Evolutionary conservation across 2,113 vertebrate species (phyloP).

Genomic region (Cynoglossus semilaevis): DNA sequence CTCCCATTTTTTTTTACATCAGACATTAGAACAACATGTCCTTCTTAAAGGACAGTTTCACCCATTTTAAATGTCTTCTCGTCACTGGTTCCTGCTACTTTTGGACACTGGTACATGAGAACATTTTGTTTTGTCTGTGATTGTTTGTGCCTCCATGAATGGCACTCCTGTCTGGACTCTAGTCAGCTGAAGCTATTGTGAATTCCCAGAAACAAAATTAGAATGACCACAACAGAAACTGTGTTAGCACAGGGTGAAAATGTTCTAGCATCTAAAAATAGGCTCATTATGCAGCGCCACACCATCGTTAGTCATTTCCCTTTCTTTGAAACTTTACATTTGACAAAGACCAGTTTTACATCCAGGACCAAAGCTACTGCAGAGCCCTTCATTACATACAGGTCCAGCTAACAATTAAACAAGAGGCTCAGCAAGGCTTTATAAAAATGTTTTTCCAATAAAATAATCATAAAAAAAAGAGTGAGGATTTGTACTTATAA

Average conservation of each 20-base stretch:
- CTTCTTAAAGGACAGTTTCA: no score
- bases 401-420: no score
- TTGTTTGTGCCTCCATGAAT: slow-evolving; percentile 22
- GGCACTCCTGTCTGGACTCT: slow-evolving; percentile 32
- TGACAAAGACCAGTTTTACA: neutral
- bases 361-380: no score
- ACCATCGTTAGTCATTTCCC: neutral
- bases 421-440: no score
- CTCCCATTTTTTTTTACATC: no score
- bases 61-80: no score
- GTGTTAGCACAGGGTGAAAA: slow-evolving; percentile 17
- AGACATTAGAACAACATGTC: no score
- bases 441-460: no score
- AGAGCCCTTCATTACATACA: no score
- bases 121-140: slow-evolving; percentile 7
- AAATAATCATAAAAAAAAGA: no score
- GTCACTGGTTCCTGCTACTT: neutral
- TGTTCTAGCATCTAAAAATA: slow-evolving; percentile 39
- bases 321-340: slow-evolving; percentile 12
- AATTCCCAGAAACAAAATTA: slow-evolving; percentile 21
- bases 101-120: neutral
- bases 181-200: slow-evolving; percentile 21
- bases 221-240: slow-evolving; percentile 14
- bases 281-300: slow-evolving; percentile 10
- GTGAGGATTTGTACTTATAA: no score